phyloP scores from a whole-genome alignment of 2,113 vertebrate genomes.

The Globicephala melas region DNA sequence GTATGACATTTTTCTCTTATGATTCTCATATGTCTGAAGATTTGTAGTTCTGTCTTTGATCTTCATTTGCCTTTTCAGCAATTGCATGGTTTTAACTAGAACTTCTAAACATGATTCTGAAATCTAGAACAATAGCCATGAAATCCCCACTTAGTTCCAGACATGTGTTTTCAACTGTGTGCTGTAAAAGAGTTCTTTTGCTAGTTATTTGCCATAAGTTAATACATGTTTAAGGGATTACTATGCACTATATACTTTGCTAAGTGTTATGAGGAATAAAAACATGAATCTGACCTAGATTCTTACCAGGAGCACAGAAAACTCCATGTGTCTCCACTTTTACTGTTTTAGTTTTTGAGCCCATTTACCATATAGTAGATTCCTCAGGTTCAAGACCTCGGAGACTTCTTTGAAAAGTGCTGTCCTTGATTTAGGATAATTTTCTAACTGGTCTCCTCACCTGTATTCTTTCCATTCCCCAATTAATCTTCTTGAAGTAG shows the following conservation, averaged over 20 bases:
- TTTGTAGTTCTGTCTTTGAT: not conserved
- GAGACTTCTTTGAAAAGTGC: not conserved
- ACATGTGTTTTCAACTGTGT: not conserved
- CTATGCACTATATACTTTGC: not conserved
- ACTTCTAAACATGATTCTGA: not conserved
- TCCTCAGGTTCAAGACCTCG: not conserved
- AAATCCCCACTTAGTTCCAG: not conserved
- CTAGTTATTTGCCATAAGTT: not conserved
- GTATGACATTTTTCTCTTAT: not conserved
- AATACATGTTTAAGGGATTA: not conserved
- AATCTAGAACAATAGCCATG: not conserved
- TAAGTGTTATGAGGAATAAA: slow-evolving; percentile 2
- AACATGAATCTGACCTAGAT: not conserved
- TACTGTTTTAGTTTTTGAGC: not conserved
- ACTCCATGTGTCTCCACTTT: not conserved
- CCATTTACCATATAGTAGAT: not conserved
- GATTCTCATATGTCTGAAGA: not conserved
- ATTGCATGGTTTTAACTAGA: not conserved
- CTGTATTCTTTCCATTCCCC: not conserved
- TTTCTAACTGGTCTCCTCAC: not conserved
- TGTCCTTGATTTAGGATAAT: slow-evolving; percentile 20
- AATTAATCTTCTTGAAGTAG: not conserved
- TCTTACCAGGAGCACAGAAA: not conserved
- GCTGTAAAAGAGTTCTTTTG: not conserved
- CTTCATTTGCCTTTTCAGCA: not conserved